Evolutionary conservation across 1,140 invertebrate genomes (phyloP), one percentile per base, ranked within the genome.

Genomic region (Stenopsyche tienmushanensis): DNA sequence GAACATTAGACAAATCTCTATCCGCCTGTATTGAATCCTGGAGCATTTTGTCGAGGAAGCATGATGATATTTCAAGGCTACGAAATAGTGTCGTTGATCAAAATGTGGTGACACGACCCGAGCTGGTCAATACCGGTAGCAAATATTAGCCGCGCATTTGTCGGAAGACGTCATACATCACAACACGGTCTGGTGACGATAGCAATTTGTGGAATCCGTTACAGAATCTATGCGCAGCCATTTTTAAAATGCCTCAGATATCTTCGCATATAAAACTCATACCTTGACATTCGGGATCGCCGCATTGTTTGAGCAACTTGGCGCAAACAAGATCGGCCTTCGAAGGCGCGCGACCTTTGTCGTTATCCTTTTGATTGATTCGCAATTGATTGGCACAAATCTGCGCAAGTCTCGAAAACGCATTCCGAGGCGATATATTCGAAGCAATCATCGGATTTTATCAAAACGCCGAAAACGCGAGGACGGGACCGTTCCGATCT

Each of bases 201-300:
- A 25, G 58, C 57, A 45, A 66, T 66, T 64, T 52, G 52, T 21
- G 66, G 66, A 67, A 67, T 67, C 44, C 60, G 29, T 58, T 50
- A 18, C 59, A 67, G 66, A 63, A 67, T 67, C 65, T 23, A 55
- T 23, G 53, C 26, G 60, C 39, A 52, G 66, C 66, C 66, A 64
- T 67, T 54, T 67, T 67, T 67, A 57, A 66, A 67, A 67, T 67
- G 65, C 52, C 52, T 17, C 20, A 17, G 25, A 50, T 34, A 26
- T 25, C 25, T 50, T 52, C 24, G 20, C 44, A 26, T 24, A 7
- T 45, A 20, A 8, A 49, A 18, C 47, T 15, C 47, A 21, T 49
- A 23, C 50, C 24, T 53, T 53, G 50, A 25, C 23, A 53, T 53
- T 50, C 47, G 47, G 9, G 13, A 44, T 44, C n/a, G n/a, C n/a